Percentiles rank a stretch among this genome's conserved stretches.
Evolutionary conservation across 2,888 invertebrate genomes (phyloP).

Genomic region (Tipula vernalis): DNA sequence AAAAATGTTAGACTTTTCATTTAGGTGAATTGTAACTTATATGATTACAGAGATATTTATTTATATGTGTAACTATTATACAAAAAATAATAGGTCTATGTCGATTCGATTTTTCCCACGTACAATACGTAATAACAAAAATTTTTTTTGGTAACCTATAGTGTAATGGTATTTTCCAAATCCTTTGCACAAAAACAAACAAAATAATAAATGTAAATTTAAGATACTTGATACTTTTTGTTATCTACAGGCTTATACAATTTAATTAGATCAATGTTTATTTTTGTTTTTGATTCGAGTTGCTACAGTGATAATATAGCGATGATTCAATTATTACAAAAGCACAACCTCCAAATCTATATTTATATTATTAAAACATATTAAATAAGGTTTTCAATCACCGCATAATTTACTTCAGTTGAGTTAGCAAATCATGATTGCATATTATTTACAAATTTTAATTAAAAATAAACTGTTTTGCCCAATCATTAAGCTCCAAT

Average conservation of each 20-base stretch:
- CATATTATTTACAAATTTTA: neutral
- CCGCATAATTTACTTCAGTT: neutral
- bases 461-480: neutral
- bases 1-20: neutral
- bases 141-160: neutral
- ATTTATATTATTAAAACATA: neutral
- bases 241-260: neutral
- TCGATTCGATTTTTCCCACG: neutral
- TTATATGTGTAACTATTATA: neutral
- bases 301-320: neutral
- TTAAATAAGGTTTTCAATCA: neutral
- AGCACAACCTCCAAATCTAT: neutral
- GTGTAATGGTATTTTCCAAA: neutral
- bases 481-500: neutral
- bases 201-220: too few species aligned
- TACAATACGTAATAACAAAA: neutral
- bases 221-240: neutral
- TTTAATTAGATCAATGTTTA: neutral
- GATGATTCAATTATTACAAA: neutral
- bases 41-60: neutral
- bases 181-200: neutral
- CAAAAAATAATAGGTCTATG: neutral
- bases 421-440: neutral
- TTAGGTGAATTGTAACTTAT: neutral
- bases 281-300: neutral